phyloP scores from a whole-genome alignment of 2,113 vertebrate species.

The Phylloscopus whistleri region DNA sequence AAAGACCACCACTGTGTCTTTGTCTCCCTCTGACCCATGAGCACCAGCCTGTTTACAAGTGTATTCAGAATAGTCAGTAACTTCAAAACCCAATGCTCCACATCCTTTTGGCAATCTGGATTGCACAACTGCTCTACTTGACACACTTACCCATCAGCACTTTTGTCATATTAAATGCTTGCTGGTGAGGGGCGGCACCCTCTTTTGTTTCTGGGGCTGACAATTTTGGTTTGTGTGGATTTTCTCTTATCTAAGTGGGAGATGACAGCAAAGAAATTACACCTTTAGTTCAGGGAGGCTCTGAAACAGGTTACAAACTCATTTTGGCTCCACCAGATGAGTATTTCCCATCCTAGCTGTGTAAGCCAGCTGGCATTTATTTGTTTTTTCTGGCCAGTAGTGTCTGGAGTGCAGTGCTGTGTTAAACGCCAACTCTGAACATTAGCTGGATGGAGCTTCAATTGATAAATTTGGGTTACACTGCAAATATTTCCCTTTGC shows the following conservation, averaged over 20 bases:
- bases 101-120: not conserved
- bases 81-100: not conserved
- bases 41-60: not conserved
- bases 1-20: slow-evolving; percentile 36
- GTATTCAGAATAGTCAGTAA: not conserved
- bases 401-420: not conserved
- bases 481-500: not conserved
- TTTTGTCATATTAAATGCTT: not conserved
- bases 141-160: accelerated
- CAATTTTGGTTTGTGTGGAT: not conserved
- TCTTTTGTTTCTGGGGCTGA: not conserved
- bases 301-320: not conserved
- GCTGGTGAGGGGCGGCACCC: not conserved
- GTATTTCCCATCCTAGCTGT: not conserved
- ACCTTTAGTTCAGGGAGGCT: not conserved
- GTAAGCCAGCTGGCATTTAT: slow-evolving; percentile 21
- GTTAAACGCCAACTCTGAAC: not conserved
- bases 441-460: not conserved
- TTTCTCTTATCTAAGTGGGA: not conserved
- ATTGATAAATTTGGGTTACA: not conserved
- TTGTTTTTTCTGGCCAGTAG: not conserved
- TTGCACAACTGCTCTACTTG: not conserved
- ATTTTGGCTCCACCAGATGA: not conserved
- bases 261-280: not conserved
- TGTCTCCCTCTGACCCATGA: slow-evolving; percentile 10